Conservation (phyloP, 2,113 vertebrate species). For the Ceyx melanurus region DNA sequence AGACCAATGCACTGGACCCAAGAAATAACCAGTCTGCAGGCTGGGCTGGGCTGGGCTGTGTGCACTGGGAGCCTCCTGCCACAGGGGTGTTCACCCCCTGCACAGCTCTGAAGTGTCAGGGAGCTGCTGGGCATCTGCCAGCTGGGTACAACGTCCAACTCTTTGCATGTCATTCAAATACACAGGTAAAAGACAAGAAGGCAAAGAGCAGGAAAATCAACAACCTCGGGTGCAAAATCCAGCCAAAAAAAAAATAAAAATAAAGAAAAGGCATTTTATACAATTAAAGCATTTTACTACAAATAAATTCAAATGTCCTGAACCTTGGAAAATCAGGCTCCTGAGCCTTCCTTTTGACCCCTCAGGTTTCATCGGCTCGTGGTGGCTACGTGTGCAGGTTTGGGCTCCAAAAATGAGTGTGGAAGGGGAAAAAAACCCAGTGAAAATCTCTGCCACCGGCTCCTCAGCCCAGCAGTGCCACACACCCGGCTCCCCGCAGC, state of each 20-base stretch:
- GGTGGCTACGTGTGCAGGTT: neutral
- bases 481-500: accelerated
- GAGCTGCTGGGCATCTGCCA: neutral
- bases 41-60: accelerated
- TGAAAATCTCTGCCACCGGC: neutral
- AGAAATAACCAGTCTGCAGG: neutral
- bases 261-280: neutral
- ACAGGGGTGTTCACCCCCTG: accelerated
- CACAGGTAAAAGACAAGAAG: neutral
- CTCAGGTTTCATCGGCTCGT: accelerated
- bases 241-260: neutral
- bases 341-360: neutral
- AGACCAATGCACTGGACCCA: neutral
- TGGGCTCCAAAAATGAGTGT: neutral
- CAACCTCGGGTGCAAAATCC: neutral
- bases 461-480: accelerated
- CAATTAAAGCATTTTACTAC: accelerated
- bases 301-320: neutral
- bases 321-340: neutral
- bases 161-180: accelerated
- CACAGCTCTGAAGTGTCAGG: neutral
- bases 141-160: neutral
- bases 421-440: neutral
- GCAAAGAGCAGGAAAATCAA: neutral
- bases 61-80: neutral